Percentiles rank a stretch among this genome's conserved stretches.
phyloP scores from a whole-genome alignment of 1,140 invertebrate genomes.

The Cylas formicarius region DNA sequence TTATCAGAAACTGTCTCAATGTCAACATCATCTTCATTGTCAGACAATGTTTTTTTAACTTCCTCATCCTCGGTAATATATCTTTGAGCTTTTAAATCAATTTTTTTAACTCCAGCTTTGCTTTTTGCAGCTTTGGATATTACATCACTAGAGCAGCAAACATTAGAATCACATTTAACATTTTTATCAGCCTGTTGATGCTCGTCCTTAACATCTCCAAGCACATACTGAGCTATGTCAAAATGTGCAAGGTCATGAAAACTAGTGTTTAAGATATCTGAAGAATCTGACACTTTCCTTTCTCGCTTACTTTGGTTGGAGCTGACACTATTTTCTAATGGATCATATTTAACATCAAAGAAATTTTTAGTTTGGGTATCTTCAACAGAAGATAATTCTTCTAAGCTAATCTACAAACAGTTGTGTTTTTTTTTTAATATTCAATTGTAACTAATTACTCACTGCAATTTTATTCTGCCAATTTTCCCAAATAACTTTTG shows the following conservation, averaged over 20 bases:
- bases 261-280: slow-evolving; percentile 14
- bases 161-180: slow-evolving; percentile 1
- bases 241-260: slow-evolving; percentile 17
- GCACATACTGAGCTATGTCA: slow-evolving; percentile 21
- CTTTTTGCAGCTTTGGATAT: slow-evolving; percentile 3
- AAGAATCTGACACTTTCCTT: slow-evolving; percentile 6
- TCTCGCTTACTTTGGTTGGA: too few relatives aligned
- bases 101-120: slow-evolving; percentile 31
- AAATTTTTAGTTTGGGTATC: too few relatives aligned
- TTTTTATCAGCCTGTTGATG: background rate
- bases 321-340: too few relatives aligned
- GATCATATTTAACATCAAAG: too few relatives aligned
- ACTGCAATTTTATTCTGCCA: too few relatives aligned
- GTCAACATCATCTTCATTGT: slow-evolving; percentile 32
- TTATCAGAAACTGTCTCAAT: slow-evolving; percentile 36
- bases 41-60: slow-evolving; percentile 10
- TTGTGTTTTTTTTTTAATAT: too few relatives aligned
- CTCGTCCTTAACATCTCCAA: slow-evolving; percentile 11
- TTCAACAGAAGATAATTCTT: too few relatives aligned
- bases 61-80: slow-evolving; percentile 30
- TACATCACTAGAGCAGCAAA: background rate
- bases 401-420: too few relatives aligned
- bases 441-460: too few relatives aligned
- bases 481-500: too few relatives aligned
- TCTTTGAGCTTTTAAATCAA: slow-evolving; percentile 30